Evolutionary conservation across 2,113 vertebrate species (phyloP).

Genomic region (Anhinga rufa): DNA sequence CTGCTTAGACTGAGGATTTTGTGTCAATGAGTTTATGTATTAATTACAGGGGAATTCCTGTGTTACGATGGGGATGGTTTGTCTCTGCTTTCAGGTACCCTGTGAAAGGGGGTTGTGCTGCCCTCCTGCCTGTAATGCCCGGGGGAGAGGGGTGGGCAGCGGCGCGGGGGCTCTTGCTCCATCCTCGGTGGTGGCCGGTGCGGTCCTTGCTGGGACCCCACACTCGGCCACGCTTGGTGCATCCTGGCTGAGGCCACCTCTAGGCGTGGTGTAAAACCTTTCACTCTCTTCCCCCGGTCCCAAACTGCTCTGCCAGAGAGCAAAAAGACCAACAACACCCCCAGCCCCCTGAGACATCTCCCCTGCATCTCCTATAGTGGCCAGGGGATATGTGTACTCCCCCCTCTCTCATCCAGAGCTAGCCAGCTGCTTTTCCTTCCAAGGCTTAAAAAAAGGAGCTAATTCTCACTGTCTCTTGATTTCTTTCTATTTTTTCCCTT

Average conservation of each 20-base stretch:
- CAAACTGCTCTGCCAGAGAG: not conserved
- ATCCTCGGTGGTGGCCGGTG: not conserved
- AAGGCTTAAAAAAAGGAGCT: not conserved
- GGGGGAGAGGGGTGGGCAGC: not conserved
- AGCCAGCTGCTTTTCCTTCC: not conserved
- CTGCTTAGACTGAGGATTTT: not conserved
- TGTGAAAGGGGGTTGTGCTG: not conserved
- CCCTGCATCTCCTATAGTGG: not conserved
- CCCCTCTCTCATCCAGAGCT: not conserved
- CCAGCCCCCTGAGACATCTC: not conserved
- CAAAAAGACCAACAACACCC: not conserved
- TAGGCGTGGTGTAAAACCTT: not conserved
- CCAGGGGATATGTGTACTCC: not conserved
- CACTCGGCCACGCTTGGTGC: not conserved
- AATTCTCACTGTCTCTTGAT: conserved; percentile 31
- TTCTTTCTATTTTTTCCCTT: not conserved
- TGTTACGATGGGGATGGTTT: not conserved
- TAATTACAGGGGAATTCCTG: not conserved
- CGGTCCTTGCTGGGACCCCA: not conserved
- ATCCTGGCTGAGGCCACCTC: not conserved
- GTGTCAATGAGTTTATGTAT: fast-evolving
- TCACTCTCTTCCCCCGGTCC: not conserved
- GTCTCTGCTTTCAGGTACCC: not conserved
- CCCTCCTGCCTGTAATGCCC: not conserved
- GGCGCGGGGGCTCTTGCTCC: not conserved